Evolutionary conservation across 1,140 invertebrate species (phyloP).

Genomic region (Procambarus virginalis): DNA sequence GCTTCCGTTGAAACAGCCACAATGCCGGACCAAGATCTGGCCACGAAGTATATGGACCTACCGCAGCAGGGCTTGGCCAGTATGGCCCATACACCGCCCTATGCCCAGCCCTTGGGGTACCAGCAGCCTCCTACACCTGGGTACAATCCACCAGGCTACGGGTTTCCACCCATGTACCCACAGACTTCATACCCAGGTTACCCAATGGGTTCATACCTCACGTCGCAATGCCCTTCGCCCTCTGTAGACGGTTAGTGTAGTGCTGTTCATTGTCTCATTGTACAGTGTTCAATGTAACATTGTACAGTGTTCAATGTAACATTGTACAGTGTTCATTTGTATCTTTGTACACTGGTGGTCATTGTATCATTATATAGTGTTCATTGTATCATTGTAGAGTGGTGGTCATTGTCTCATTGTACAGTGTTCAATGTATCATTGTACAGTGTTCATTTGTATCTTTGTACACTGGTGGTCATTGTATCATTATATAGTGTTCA

Average conservation of each 20-base stretch:
- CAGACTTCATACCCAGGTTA: constrained; percentile 69
- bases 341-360: too few relatives aligned
- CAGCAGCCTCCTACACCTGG: constrained; percentile 69
- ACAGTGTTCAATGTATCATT: too few relatives aligned
- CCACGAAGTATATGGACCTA: constrained; percentile 69
- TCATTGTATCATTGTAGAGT: too few relatives aligned
- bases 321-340: too few relatives aligned
- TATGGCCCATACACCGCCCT: constrained; percentile 69
- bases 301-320: too few relatives aligned
- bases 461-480: too few relatives aligned
- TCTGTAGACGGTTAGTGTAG: constrained; percentile 68
- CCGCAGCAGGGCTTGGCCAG: constrained; percentile 60
- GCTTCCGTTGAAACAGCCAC: constrained; percentile 67
- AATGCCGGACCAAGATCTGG: constrained; percentile 69
- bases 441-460: too few relatives aligned
- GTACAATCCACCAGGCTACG: constrained; percentile 68
- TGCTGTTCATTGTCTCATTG: too few relatives aligned
- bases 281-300: too few relatives aligned
- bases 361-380: too few relatives aligned
- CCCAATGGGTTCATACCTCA: constrained; percentile 65
- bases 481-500: too few relatives aligned
- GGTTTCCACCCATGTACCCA: constrained; percentile 69
- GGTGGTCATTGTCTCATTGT: too few relatives aligned
- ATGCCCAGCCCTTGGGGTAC: constrained; percentile 69
- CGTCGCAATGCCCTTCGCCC: constrained; percentile 68